Percentiles rank a stretch among this genome's conserved stretches.
phyloP scores from a whole-genome alignment of 2,113 vertebrate species.

The Nicator chloris region DNA sequence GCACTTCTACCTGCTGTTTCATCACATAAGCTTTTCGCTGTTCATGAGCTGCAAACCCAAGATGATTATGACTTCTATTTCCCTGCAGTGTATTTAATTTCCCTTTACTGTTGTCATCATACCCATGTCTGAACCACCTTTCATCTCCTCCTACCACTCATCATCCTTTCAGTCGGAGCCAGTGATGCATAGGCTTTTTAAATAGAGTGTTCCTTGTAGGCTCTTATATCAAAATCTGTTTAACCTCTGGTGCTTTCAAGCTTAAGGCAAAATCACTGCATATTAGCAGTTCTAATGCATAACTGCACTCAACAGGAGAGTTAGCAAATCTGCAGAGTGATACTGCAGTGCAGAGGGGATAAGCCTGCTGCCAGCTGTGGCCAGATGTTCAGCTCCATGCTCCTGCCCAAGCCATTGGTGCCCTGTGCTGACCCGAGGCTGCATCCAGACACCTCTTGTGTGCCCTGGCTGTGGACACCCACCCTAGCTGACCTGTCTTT shows the following conservation, averaged over 20 bases:
- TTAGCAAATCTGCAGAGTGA: slow-evolving; percentile 44
- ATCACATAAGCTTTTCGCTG: slow-evolving; percentile 63
- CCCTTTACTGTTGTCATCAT: slow-evolving; percentile 69
- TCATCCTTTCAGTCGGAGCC: slow-evolving; percentile 66
- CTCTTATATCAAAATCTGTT: slow-evolving; percentile 73
- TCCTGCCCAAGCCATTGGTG: background rate
- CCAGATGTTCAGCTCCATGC: background rate
- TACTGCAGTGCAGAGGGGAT: background rate
- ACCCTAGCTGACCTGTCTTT: background rate
- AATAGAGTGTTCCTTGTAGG: slow-evolving; percentile 69
- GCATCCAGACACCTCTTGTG: background rate
- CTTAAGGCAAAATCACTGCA: slow-evolving; percentile 55
- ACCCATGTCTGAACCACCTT: slow-evolving; percentile 66
- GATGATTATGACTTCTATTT: slow-evolving; percentile 69
- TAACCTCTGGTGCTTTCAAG: slow-evolving; percentile 68
- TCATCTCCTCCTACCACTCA: slow-evolving; percentile 70
- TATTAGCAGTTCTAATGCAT: slow-evolving; percentile 46
- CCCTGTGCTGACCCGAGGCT: fast-evolving
- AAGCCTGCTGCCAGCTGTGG: background rate
- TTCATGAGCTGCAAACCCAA: slow-evolving; percentile 67
- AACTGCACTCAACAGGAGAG: slow-evolving; percentile 55
- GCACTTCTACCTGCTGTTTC: slow-evolving; percentile 56
- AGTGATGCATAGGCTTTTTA: slow-evolving; percentile 68
- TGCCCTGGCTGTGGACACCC: fast-evolving
- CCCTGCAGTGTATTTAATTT: slow-evolving; percentile 72